Evolutionary conservation across 2,888 invertebrate genomes (phyloP).

Genomic region (Campoletis raptor): DNA sequence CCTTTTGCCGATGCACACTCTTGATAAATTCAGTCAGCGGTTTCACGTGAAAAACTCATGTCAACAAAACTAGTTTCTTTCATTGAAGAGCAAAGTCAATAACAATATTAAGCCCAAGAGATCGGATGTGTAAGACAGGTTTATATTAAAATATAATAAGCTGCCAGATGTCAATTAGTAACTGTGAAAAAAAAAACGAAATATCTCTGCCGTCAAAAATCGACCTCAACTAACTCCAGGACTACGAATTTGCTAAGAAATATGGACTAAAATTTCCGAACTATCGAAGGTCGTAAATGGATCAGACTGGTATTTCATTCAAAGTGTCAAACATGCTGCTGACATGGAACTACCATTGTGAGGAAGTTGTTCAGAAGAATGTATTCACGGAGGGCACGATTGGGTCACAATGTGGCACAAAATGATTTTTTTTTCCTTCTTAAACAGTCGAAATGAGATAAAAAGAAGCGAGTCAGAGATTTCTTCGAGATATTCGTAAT

Average conservation of each 20-base stretch:
- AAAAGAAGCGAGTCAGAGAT: not conserved
- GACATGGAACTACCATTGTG: not conserved
- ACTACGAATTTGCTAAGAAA: no score
- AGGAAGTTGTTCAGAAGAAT: not conserved
- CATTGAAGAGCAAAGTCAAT: not conserved
- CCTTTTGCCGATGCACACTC: not conserved
- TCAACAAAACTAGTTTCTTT: not conserved
- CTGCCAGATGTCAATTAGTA: no score
- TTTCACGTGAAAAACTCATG: not conserved
- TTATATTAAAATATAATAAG: no score
- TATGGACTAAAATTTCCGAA: no score
- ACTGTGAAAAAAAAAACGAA: no score
- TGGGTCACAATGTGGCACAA: not conserved
- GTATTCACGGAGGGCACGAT: not conserved
- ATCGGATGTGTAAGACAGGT: not conserved
- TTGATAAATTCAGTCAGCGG: not conserved
- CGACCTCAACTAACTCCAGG: no score
- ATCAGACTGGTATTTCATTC: not conserved
- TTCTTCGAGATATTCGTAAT: conserved; percentile 26
- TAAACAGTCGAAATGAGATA: not conserved
- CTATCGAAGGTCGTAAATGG: not conserved
- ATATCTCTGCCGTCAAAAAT: no score
- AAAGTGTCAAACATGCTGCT: not conserved
- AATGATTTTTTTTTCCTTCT: not conserved
- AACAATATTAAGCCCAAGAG: not conserved